A percentile compares a stretch with the other conserved stretches of the same genome.
Conservation (phyloP, 2,113 vertebrate genomes). For the Eleginops maclovinus region DNA sequence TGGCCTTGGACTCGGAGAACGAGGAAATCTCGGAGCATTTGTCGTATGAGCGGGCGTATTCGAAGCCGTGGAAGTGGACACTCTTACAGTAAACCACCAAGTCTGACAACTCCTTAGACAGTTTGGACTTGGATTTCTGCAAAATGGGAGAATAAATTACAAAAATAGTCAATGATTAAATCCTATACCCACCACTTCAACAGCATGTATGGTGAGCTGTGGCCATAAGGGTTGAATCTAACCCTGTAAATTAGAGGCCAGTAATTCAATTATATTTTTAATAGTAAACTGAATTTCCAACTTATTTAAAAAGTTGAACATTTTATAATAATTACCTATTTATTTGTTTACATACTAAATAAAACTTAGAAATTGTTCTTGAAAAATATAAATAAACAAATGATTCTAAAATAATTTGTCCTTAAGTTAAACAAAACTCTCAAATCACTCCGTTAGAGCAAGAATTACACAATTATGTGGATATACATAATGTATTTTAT, state of each 20-base stretch:
- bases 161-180: neutral
- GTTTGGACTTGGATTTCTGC: constrained; percentile 85
- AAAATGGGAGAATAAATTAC: neutral
- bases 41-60: constrained; percentile 80
- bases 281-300: neutral
- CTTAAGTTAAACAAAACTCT: neutral
- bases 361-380: neutral
- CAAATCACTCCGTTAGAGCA: neutral
- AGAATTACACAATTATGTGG: neutral
- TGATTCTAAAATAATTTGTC: neutral
- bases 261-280: neutral
- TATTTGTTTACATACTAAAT: neutral
- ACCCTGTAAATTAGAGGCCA: neutral
- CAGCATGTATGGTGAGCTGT: neutral
- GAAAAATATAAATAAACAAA: neutral
- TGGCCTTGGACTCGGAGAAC: constrained; percentile 91
- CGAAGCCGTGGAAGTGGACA: constrained; percentile 89
- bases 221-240: neutral
- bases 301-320: neutral
- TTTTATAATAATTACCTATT: neutral
- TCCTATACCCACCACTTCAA: neutral
- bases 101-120: constrained; percentile 88
- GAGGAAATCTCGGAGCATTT: constrained; percentile 92
- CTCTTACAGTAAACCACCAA: constrained; percentile 94
- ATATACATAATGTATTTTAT: neutral